Evolutionary conservation across 2,888 invertebrate genomes (phyloP).

Genomic region (Hypomecis punctinalis): DNA sequence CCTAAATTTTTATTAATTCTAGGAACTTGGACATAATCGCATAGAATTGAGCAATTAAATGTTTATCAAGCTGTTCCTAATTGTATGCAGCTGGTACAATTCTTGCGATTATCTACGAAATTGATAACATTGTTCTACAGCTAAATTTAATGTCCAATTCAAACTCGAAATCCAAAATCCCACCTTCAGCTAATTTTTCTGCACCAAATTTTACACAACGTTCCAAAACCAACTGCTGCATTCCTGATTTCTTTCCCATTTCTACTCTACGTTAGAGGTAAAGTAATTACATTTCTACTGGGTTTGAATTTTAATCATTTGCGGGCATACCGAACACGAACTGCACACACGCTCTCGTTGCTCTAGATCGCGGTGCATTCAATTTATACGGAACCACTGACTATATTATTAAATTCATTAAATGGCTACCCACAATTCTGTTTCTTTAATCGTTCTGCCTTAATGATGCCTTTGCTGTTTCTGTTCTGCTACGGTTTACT

Average conservation of each 20-base stretch:
- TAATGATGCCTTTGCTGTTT: slow-evolving; percentile 9
- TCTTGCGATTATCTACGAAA: too few relatives aligned
- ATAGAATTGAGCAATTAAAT: too few relatives aligned
- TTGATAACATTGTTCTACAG: too few relatives aligned
- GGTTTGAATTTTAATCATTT: slow-evolving; percentile 81
- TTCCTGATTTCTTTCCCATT: slow-evolving; percentile 1
- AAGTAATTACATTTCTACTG: slow-evolving; percentile 81
- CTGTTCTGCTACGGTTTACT: slow-evolving; percentile 5
- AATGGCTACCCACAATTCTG: slow-evolving; percentile 34
- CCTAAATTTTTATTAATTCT: too few relatives aligned
- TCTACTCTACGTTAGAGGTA: slow-evolving; percentile 23
- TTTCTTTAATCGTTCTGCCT: slow-evolving; percentile 25
- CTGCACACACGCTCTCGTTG: slow-evolving; percentile 47
- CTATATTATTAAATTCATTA: slow-evolving; percentile 47
- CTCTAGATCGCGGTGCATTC: slow-evolving; percentile 49
- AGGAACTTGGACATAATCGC: too few relatives aligned
- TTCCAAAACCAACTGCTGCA: slow-evolving; percentile 14
- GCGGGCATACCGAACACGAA: slow-evolving; percentile 39
- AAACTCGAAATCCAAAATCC: too few relatives aligned
- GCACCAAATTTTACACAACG: not conserved
- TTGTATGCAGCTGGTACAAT: too few relatives aligned
- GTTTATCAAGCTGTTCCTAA: too few relatives aligned
- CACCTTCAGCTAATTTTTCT: not conserved
- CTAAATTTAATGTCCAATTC: too few relatives aligned
- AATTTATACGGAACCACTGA: slow-evolving; percentile 47